Evolutionary conservation across 1,140 invertebrate genomes (phyloP).

Genomic region (Orius insidiosus): DNA sequence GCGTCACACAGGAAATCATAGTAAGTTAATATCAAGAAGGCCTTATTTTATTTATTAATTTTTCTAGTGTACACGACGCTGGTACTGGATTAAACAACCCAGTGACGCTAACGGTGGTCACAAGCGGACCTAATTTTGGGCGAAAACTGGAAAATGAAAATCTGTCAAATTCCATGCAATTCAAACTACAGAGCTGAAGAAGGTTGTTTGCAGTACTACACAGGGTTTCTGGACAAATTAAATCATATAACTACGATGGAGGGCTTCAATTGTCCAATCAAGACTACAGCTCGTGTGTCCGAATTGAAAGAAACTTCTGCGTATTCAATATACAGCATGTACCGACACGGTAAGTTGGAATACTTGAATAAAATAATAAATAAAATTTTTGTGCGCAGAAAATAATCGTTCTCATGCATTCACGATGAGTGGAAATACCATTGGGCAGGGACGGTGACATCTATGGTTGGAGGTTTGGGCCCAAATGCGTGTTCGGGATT

Average conservation of each 20-base stretch:
- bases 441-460: conserved; percentile 36
- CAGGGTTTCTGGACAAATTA: conserved; percentile 60
- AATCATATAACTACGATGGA: conserved; percentile 66
- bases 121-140: conserved; percentile 51
- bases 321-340: conserved; percentile 65
- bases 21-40: conserved; percentile 39
- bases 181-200: conserved; percentile 62
- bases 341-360: conserved; percentile 34
- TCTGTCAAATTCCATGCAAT: conserved; percentile 59
- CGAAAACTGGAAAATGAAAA: conserved; percentile 63
- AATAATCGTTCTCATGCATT: conserved; percentile 47
- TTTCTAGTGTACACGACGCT: conserved; percentile 60
- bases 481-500: conserved; percentile 50
- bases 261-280: conserved; percentile 76
- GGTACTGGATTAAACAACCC: conserved; percentile 53
- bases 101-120: conserved; percentile 58
- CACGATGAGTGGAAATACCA: conserved; percentile 51
- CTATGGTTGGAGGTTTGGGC: conserved; percentile 42
- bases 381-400: conserved; percentile 22
- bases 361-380: neutral
- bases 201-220: conserved; percentile 68
- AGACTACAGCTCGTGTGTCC: conserved; percentile 70
- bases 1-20: conserved; percentile 62
- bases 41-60: too few species aligned
- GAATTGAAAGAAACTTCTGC: conserved; percentile 74